Evolutionary conservation across 2,888 invertebrate species (phyloP), one percentile per base, ranked within the genome.

Genomic region (Andrena hattorfiana): DNA sequence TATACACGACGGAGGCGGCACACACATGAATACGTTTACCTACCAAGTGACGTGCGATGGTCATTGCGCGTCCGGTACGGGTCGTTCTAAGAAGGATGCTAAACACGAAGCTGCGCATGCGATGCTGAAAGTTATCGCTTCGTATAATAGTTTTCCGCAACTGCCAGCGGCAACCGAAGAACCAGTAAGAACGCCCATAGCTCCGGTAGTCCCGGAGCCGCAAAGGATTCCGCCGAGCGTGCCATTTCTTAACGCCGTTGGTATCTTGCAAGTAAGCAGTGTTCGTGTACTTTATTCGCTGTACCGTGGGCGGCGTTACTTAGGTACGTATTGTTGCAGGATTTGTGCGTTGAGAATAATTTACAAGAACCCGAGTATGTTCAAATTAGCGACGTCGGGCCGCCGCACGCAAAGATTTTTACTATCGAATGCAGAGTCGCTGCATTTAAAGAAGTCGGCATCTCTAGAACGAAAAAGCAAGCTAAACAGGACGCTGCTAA

Each of bases 401-500:
- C 96, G 23, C 95, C 97, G 54, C 97, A 97, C 94, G 94, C 95
- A 74, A 95, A 96, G 87, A 94, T 95, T 85, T 97, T 97, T 93
- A 96, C 96, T 0, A 93, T 95, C 85, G 94, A 95, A 81, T 96
- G 96, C 89, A 88, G 91, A 79, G 94, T 96, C 26, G 95, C 95
- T 30, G 94, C 94, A 59, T 95, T 96, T 90, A 91, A 89, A 86
- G 96, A 96, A 75, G 90, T 93, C 85, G 96, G 95, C 77, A 95
- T 95, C 35, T 95, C 95, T 64, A 95, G 95, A 87, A 96, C 96
- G 73, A 97, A 97, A 92, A 96, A 96, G 92, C 95, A 95, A 81
- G 96, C 97, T 8, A 95, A 96, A 72, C 96, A 96, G 90, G 92
- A 95, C 42, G 96, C 96, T 56, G 96, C 97, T 1, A 93, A 93